Conservation (phyloP, 2,113 vertebrate genomes). For the Ifrita kowaldi region DNA sequence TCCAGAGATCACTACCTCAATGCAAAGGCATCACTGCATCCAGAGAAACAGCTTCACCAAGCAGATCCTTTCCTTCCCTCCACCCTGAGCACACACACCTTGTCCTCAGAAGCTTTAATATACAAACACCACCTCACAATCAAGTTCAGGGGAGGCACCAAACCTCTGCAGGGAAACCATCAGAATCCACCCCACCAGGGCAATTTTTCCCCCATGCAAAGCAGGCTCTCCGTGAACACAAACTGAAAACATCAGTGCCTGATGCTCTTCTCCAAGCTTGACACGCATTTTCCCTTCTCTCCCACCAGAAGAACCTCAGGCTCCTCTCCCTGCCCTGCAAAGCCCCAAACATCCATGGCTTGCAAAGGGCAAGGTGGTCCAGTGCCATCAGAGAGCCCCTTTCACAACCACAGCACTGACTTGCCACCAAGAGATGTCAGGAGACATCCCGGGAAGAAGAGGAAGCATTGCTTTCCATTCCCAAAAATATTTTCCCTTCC, state of each 20-base stretch:
- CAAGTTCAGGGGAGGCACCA: background rate
- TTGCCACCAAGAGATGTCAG: background rate
- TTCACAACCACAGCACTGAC: background rate
- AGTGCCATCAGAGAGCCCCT: background rate
- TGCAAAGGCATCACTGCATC: background rate
- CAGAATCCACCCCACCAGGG: background rate
- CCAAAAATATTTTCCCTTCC: background rate
- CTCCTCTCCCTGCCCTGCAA: background rate
- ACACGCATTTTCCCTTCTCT: background rate
- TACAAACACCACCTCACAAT: background rate
- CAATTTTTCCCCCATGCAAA: background rate
- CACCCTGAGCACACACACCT: background rate
- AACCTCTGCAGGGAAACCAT: background rate
- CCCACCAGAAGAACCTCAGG: background rate
- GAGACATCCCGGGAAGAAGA: background rate
- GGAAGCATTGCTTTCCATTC: background rate
- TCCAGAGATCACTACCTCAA: background rate
- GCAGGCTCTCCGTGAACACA: background rate
- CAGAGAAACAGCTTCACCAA: background rate
- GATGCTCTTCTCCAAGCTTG: background rate
- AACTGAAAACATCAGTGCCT: background rate
- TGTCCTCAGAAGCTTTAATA: background rate
- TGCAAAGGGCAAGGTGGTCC: background rate
- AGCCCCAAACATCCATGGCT: background rate
- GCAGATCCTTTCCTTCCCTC: background rate